Conservation (phyloP, 2,113 vertebrate genomes). For the Talpa occidentalis region DNA sequence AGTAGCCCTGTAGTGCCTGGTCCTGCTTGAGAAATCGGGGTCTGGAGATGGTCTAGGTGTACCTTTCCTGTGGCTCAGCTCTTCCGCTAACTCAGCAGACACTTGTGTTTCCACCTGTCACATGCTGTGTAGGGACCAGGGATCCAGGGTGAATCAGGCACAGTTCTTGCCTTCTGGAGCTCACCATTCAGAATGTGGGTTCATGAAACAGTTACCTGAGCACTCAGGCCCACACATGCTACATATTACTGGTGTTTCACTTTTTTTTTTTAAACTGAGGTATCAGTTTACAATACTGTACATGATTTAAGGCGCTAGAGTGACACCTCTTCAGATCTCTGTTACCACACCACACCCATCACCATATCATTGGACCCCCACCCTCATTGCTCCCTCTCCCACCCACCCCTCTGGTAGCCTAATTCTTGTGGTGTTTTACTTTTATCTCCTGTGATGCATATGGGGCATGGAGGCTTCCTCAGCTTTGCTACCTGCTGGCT, state of each 20-base stretch:
- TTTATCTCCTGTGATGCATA: neutral
- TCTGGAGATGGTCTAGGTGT: neutral
- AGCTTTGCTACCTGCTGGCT: rapidly evolving
- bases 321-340: too few species aligned
- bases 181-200: neutral
- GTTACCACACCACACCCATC: too few species aligned
- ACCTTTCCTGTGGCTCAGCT: neutral
- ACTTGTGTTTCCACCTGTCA: rapidly evolving
- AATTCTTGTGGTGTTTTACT: neutral
- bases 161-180: neutral
- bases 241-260: too few species aligned
- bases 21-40: neutral
- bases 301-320: too few species aligned
- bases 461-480: neutral
- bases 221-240: neutral
- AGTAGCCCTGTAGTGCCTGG: neutral
- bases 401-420: too few species aligned
- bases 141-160: neutral
- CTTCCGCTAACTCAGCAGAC: rapidly evolving
- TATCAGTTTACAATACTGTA: too few species aligned
- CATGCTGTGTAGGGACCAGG: rapidly evolving
- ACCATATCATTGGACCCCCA: too few species aligned
- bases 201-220: neutral
- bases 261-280: too few species aligned
- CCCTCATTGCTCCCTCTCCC: too few species aligned